Percentiles rank a stretch among this genome's conserved stretches.
phyloP scores from a whole-genome alignment of 2,797 vertebrate genomes.

The Chromobotia macracanthus region DNA sequence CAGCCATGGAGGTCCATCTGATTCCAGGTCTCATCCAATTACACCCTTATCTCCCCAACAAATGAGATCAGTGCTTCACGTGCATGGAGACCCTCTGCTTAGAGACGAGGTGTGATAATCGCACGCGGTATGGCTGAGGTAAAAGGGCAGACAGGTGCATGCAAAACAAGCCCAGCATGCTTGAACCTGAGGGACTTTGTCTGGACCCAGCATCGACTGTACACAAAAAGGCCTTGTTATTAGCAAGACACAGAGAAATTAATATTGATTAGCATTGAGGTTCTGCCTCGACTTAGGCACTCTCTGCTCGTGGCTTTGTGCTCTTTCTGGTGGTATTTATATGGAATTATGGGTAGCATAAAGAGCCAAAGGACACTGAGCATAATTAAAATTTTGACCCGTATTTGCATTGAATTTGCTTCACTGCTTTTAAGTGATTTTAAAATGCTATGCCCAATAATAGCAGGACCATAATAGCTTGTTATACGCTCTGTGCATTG shows the following conservation, averaged over 20 bases:
- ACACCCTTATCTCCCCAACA: conserved; percentile 80
- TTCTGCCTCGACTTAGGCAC: conserved; percentile 1
- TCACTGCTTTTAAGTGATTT: conserved; percentile 58
- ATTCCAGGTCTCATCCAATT: conserved; percentile 83
- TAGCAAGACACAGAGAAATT: conserved; percentile 21
- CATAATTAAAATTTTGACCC: conserved; percentile 73
- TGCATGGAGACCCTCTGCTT: conserved; percentile 71
- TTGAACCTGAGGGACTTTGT: conserved; percentile 9
- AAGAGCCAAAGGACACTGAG: conserved; percentile 69
- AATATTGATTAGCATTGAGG: conserved; percentile 43
- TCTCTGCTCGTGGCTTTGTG: neutral
- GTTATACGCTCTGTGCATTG: conserved; percentile 69
- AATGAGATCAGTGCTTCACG: conserved; percentile 78
- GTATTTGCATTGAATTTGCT: conserved; percentile 69
- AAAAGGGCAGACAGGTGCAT: conserved; percentile 39
- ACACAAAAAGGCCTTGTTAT: conserved; percentile 21
- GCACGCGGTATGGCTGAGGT: conserved; percentile 61
- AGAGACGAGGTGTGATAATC: conserved; percentile 74
- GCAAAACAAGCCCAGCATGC: conserved; percentile 16
- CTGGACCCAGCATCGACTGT: conserved; percentile 4
- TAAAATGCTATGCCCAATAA: conserved; percentile 64
- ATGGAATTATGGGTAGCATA: conserved; percentile 67
- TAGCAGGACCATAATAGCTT: conserved; percentile 66
- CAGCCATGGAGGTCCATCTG: conserved; percentile 76
- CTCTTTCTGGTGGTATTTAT: conserved; percentile 55